phyloP scores from a whole-genome alignment of 2,113 vertebrate genomes.

The Turdus rufiventris region DNA sequence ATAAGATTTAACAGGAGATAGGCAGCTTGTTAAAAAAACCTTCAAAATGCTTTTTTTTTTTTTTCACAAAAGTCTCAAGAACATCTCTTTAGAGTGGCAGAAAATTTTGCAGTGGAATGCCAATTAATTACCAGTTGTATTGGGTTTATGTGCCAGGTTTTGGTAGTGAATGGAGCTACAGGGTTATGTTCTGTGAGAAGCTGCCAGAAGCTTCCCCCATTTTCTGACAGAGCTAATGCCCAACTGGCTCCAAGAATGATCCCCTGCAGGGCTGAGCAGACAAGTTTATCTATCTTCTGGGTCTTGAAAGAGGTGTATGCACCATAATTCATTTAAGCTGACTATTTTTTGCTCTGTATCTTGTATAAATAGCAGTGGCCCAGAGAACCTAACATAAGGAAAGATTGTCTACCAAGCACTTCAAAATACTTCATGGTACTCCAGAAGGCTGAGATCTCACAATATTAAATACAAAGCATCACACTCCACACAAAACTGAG shows the following conservation, averaged over 20 bases:
- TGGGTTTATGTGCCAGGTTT: background rate
- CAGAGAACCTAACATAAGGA: background rate
- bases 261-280: background rate
- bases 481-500: background rate
- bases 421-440: background rate
- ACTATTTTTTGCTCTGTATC: background rate
- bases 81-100: background rate
- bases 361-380: background rate
- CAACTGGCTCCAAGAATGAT: background rate
- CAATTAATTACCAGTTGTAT: background rate
- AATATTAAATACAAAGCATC: background rate
- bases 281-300: background rate
- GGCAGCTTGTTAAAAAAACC: background rate
- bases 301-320: rapidly evolving
- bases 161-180: background rate
- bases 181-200: background rate
- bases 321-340: background rate
- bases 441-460: background rate
- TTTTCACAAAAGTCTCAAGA: background rate
- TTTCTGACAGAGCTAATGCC: rapidly evolving
- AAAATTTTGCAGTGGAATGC: background rate
- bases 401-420: background rate
- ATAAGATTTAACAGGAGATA: background rate
- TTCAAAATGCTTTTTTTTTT: background rate
- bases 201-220: background rate